Percentiles rank a stretch among this genome's conserved stretches.
Conservation (phyloP, 1,140 invertebrate genomes). For the Octopus sinensis region DNA sequence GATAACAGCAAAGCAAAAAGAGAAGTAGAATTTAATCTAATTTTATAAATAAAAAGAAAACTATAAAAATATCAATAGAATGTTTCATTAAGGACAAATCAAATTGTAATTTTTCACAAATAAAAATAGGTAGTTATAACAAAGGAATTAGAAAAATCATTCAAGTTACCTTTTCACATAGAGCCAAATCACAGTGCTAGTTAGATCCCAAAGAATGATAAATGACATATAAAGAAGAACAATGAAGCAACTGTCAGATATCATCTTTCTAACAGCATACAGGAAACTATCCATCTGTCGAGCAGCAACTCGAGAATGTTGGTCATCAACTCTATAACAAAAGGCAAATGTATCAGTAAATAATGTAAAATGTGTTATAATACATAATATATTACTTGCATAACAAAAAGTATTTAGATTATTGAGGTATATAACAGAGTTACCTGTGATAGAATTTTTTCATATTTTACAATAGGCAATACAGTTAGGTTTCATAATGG, state of each 20-base stretch:
- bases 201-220: constrained; percentile 40
- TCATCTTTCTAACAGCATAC: constrained; percentile 33
- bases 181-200: constrained; percentile 41
- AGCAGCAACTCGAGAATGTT: constrained; percentile 23
- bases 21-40: constrained; percentile 5
- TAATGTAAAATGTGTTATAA: not conserved
- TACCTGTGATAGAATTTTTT: too few species aligned
- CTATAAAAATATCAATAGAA: not conserved
- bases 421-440: not conserved
- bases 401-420: not conserved
- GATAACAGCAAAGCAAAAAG: constrained; percentile 14
- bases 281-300: constrained; percentile 36
- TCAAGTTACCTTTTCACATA: constrained; percentile 38
- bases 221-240: constrained; percentile 38
- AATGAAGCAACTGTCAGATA: constrained; percentile 39
- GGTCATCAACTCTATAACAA: constrained; percentile 13
- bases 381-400: not conserved
- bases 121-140: too few species aligned
- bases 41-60: not conserved
- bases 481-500: too few species aligned
- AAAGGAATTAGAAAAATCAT: not conserved
- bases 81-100: not conserved
- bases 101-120: too few species aligned
- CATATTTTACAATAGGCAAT: too few species aligned
- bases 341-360: not conserved